These are phyloP conservation scores for Diarsia rubi DNA, from an alignment of 2,888 invertebrate species.

Conservation along the genomic window DNA sequence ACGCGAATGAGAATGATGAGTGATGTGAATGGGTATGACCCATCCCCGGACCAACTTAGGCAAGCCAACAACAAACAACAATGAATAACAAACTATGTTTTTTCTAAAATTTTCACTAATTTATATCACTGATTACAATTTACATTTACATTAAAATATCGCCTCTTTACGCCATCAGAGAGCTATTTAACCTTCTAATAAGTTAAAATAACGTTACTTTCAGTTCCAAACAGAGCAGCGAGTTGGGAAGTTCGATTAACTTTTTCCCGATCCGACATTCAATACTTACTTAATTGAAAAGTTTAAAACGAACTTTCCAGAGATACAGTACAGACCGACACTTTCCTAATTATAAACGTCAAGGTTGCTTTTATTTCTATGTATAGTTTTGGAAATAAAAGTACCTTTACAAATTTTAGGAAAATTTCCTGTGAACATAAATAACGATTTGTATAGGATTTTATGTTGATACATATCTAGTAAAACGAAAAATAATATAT, in stretches of 20 bases:
- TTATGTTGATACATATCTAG: no score
- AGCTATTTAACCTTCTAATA: constrained; percentile 54
- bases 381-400: constrained; percentile 12
- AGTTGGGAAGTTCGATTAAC: constrained; percentile 75
- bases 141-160: background rate
- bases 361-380: constrained; percentile 30
- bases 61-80: background rate
- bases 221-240: constrained; percentile 64
- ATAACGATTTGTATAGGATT: no score
- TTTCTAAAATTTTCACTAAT: background rate
- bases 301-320: constrained; percentile 72
- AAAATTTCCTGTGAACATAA: background rate
- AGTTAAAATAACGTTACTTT: constrained; percentile 66
- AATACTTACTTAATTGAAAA: constrained; percentile 80
- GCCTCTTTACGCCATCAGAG: constrained; percentile 8
- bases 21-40: background rate
- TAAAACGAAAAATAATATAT: no score
- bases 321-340: constrained; percentile 59
- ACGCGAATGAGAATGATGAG: background rate
- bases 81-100: background rate
- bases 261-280: constrained; percentile 74
- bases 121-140: constrained; percentile 1
- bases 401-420: background rate
- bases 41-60: background rate
- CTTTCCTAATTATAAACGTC: constrained; percentile 66